These are phyloP conservation scores for Eurytoma californica DNA, from an alignment of 2,888 invertebrate genomes.

Conservation along the genomic window DNA sequence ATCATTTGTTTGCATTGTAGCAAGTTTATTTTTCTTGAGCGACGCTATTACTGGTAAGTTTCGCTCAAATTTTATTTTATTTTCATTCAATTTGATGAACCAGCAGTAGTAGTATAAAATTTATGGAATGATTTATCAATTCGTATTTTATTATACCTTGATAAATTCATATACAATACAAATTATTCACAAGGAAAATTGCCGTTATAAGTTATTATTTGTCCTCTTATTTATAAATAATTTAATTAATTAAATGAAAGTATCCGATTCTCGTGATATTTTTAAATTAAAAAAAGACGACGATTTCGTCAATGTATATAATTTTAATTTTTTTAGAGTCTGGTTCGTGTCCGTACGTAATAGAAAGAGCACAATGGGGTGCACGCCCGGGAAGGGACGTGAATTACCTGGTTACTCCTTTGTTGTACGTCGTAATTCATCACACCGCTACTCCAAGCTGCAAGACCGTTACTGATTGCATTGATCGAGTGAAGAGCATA, in stretches of 20 bases:
- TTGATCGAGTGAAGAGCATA: conserved; percentile 73
- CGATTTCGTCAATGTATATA: no score
- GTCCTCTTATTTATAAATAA: no score
- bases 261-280: no score
- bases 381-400: conserved; percentile 71
- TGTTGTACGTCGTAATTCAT: conserved; percentile 77
- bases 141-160: not conserved
- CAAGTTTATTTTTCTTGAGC: not conserved
- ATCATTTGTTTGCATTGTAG: not conserved
- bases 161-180: not conserved
- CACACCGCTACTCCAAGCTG: conserved; percentile 78
- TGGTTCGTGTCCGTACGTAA: conserved; percentile 76
- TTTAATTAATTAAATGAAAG: no score
- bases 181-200: no score
- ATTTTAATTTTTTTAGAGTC: conserved; percentile 7
- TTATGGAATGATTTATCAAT: not conserved
- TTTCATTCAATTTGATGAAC: conserved; percentile 1
- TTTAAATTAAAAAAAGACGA: no score
- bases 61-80: not conserved
- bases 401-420: conserved; percentile 78
- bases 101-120: not conserved
- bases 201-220: no score
- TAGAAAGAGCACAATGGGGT: conserved; percentile 80
- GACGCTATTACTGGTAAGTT: not conserved
- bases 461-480: conserved; percentile 73